These are phyloP conservation scores for Salpingus planirostris DNA, from an alignment of 2,888 invertebrate species.

Conservation along the genomic window DNA sequence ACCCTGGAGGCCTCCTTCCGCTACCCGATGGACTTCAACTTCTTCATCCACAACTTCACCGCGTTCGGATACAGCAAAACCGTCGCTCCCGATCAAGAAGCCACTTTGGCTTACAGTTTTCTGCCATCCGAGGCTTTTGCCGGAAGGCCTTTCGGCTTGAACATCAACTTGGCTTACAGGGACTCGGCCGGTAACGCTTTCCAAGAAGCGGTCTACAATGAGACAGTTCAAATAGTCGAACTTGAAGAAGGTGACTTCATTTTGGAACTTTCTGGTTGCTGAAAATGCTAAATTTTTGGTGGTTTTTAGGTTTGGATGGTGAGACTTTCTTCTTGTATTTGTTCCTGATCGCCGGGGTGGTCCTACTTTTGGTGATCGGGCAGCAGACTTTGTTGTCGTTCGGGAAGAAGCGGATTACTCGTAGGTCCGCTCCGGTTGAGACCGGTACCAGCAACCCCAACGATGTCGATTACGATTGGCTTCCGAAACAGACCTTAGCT, in stretches of 20 bases:
- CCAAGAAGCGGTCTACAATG: constrained; percentile 93
- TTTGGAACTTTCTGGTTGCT: constrained; percentile 1
- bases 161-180: constrained; percentile 84
- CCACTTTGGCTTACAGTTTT: constrained; percentile 91
- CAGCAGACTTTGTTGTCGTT: constrained; percentile 82
- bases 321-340: constrained; percentile 98
- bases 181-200: constrained; percentile 60
- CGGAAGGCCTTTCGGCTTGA: constrained; percentile 92
- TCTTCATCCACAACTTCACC: constrained; percentile 97
- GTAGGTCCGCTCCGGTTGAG: constrained; percentile 61
- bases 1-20: constrained; percentile 95
- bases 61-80: constrained; percentile 77
- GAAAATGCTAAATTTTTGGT: constrained; percentile 2
- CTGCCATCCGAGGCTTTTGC: constrained; percentile 94
- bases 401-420: constrained; percentile 59
- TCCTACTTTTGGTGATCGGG: constrained; percentile 78
- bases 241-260: constrained; percentile 67
- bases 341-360: constrained; percentile 82
- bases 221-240: constrained; percentile 93
- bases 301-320: constrained; percentile 66
- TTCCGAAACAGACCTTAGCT: constrained; percentile 84
- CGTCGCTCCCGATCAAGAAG: constrained; percentile 86
- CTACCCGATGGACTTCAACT: constrained; percentile 97
- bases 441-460: constrained; percentile 82
- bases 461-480: constrained; percentile 97